Evolutionary conservation across 2,888 invertebrate species (phyloP).

Genomic region (Cryptocheilus praepositus): DNA sequence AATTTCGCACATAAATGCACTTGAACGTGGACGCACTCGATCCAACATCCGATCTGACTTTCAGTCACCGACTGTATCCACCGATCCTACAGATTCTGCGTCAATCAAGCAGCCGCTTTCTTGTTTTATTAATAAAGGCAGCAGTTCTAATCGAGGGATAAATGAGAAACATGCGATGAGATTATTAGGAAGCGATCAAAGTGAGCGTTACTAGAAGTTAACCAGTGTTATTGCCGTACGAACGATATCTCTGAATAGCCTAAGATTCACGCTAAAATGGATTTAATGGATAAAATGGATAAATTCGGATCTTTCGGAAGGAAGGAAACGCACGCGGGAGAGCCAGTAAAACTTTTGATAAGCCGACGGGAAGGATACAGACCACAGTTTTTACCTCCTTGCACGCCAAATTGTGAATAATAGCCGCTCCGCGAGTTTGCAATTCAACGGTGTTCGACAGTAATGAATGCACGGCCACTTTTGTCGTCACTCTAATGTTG

Average conservation of each 20-base stretch:
- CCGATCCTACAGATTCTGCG: slow-evolving; percentile 17
- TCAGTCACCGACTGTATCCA: not conserved
- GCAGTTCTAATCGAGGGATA: slow-evolving; percentile 53
- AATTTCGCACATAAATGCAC: slow-evolving; percentile 36
- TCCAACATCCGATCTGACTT: no score
- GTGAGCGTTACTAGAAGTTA: no score
- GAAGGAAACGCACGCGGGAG: slow-evolving; percentile 13
- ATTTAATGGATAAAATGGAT: no score
- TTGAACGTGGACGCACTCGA: slow-evolving; percentile 22
- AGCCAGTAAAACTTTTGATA: slow-evolving; percentile 30
- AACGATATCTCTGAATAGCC: no score
- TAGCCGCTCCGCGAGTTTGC: slow-evolving; percentile 89
- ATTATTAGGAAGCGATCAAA: no score
- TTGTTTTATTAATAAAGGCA: slow-evolving; percentile 57
- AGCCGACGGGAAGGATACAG: slow-evolving; percentile 79
- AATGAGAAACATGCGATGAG: not conserved
- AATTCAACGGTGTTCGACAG: slow-evolving; percentile 83
- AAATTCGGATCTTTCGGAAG: no score
- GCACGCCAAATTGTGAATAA: slow-evolving; percentile 93
- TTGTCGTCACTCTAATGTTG: slow-evolving; percentile 93
- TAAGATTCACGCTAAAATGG: no score
- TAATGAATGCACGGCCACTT: slow-evolving; percentile 91
- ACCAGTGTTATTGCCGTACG: no score
- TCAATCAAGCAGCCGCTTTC: slow-evolving; percentile 27
- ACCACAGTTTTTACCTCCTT: slow-evolving; percentile 99